These are phyloP conservation scores for Peromyscus melanophrys DNA, from an alignment of 2,797 vertebrate species.

Conservation along the genomic window DNA sequence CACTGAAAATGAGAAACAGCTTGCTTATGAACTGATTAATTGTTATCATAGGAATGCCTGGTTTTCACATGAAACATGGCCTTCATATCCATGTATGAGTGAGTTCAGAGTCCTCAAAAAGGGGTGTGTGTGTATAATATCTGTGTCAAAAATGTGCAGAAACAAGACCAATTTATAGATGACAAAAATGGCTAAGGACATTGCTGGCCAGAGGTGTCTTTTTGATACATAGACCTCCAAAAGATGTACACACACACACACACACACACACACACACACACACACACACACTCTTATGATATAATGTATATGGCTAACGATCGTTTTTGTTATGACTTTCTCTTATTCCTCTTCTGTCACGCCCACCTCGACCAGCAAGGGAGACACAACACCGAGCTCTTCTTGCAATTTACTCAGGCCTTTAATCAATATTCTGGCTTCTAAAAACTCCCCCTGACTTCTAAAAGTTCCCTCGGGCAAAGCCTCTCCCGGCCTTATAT, in stretches of 20 bases:
- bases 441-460: too few relatives aligned
- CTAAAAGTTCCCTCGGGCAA: too few relatives aligned
- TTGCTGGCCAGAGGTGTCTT: not conserved
- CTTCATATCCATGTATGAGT: not conserved
- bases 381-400: too few relatives aligned
- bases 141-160: not conserved
- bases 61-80: not conserved
- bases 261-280: not conserved
- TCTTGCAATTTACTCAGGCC: too few relatives aligned
- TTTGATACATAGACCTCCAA: not conserved
- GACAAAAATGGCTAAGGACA: not conserved
- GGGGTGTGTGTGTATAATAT: not conserved
- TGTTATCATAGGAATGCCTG: constrained; percentile 15
- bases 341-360: not conserved
- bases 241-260: not conserved
- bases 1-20: constrained; percentile 55
- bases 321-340: not conserved
- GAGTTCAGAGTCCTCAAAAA: not conserved
- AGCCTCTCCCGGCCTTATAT: too few relatives aligned
- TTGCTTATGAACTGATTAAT: constrained; percentile 21
- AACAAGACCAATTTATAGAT: not conserved
- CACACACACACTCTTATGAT: not conserved
- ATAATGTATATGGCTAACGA: not conserved
- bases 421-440: too few relatives aligned
- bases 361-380: too few relatives aligned